Base-by-base conservation (phyloP, 2,797 vertebrate species). In the Crypturellus tataupa region DNA sequence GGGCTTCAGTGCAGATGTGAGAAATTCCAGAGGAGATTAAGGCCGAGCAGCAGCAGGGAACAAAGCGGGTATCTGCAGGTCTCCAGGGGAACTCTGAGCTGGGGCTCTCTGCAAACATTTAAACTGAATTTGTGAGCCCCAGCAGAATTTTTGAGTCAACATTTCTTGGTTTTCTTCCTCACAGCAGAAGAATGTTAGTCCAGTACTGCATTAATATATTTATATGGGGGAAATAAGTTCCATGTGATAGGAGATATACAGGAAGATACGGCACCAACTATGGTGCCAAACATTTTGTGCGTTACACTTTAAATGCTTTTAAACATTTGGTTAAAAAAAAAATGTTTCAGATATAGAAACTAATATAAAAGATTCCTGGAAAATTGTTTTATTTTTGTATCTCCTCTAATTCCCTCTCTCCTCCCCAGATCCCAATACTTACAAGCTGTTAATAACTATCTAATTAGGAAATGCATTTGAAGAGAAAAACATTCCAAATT, bases 11-110 rank as follows among this genome's bases (percentile, higher is more conserved):
- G 71, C 78, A 95, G 89, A 90, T 88, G 80, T 80, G 78, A 95
- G 85, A 82, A 92, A 96, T 94, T 96, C 94, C 91, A 82, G 64
- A 58, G 12, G 81, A 81, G 89, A 94, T 95, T 96, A 94, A 85
- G 31, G 5, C 0, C 0, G 80, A 86, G 87, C 87, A 91, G 23
- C 85, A 49, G 85, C 1, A 64, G 90, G 53, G 60, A 80, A 87
- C 85, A 95, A 88, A 85, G 58, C 64, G 49, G 76, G 89, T 63
- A 84, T 56, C 87, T 70, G 35, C 37, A 49, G 42, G 44, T 60
- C 87, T 91, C 82, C 16, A 6, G 8, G 64, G 63, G 31, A 56
- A 67, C 63, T 83, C 72, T 73, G 39, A 72, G 81, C 58, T 46
- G 47, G 51, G n/a, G 62, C 70, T 78, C 80, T 9, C 40, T 79